A percentile compares a stretch with the other conserved stretches of the same genome.
Evolutionary conservation across 1,140 invertebrate genomes (phyloP).

Genomic region (Cotesia vestalis): DNA sequence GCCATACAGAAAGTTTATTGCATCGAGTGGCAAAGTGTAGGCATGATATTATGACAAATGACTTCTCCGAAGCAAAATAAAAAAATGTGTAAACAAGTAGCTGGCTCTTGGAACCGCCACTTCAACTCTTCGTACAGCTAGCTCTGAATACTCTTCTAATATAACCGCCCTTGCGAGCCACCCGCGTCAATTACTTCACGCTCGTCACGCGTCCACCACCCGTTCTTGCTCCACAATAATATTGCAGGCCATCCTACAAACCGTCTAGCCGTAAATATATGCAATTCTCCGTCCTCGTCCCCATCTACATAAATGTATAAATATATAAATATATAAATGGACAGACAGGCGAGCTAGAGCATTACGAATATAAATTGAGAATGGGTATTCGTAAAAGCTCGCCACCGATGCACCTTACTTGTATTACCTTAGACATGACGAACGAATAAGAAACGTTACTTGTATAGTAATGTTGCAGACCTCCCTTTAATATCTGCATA

Average conservation of each 20-base stretch:
- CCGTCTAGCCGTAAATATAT: background rate
- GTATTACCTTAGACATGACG: background rate
- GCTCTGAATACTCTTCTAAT: too few relatives aligned
- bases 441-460: background rate
- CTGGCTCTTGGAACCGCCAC: too few relatives aligned
- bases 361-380: constrained; percentile 16
- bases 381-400: constrained; percentile 7
- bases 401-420: background rate
- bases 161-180: background rate
- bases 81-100: too few relatives aligned
- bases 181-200: constrained; percentile 26
- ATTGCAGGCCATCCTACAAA: background rate
- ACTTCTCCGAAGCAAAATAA: too few relatives aligned
- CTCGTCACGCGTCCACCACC: constrained; percentile 15
- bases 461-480: too few relatives aligned
- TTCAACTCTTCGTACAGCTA: too few relatives aligned
- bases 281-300: too few relatives aligned
- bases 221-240: background rate
- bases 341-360: background rate
- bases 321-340: background rate
- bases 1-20: too few relatives aligned
- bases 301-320: background rate
- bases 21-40: too few relatives aligned
- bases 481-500: too few relatives aligned
- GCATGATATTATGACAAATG: too few relatives aligned